phyloP scores from a whole-genome alignment of 2,113 vertebrate genomes.

The Galemys pyrenaicus region DNA sequence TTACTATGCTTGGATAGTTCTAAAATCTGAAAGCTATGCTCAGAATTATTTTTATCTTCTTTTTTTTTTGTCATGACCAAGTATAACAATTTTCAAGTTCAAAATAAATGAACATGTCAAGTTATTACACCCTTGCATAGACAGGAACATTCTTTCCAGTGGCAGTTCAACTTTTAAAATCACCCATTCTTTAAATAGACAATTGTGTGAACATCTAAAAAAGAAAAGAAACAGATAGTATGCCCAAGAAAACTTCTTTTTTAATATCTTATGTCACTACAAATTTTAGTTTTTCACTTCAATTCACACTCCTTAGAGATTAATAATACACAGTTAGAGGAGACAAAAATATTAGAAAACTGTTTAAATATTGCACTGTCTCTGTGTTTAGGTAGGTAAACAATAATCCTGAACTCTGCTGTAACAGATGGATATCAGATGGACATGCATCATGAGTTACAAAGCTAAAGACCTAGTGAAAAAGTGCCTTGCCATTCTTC shows the following conservation, averaged over 20 bases:
- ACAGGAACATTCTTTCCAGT: neutral
- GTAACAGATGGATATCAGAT: neutral
- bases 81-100: neutral
- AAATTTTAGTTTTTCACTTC: conserved; percentile 18
- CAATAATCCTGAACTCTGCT: neutral
- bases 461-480: neutral
- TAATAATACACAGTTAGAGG: neutral
- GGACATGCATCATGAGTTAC: neutral
- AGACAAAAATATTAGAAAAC: neutral
- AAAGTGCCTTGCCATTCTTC: neutral
- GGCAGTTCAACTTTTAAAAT: neutral
- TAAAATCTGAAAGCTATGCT: neutral
- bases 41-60: neutral
- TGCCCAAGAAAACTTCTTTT: neutral
- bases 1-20: neutral
- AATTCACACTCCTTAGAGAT: neutral
- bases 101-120: conserved; percentile 1
- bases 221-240: neutral
- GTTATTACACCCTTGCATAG: neutral
- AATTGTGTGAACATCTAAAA: neutral
- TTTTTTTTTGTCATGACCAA: conserved; percentile 6
- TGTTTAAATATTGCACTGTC: neutral
- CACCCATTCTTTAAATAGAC: neutral
- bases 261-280: neutral
- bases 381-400: neutral